These are phyloP conservation scores for Eulemur rubriventer DNA, from an alignment of 2,797 vertebrate species.

Conservation along the genomic window DNA sequence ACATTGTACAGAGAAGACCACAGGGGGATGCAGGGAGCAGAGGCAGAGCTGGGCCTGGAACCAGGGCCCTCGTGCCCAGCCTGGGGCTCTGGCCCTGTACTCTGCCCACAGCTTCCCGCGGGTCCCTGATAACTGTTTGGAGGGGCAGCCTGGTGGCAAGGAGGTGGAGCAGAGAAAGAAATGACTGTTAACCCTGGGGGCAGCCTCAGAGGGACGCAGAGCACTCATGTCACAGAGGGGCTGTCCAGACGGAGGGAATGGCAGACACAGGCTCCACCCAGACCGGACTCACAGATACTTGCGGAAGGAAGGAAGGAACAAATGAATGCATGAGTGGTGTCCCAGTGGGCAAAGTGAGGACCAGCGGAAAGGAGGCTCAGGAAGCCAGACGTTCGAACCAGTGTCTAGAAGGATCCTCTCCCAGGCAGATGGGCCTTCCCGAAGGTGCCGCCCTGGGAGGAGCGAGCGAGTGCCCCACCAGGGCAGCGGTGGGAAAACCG, in stretches of 20 bases:
- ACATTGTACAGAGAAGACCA: not conserved
- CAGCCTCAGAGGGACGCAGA: not conserved
- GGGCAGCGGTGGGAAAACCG: not conserved
- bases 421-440: not conserved
- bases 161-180: not conserved
- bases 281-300: not conserved
- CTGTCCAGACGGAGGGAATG: not conserved
- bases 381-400: not conserved
- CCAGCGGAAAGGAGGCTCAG: not conserved
- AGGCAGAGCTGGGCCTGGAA: not conserved
- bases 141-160: not conserved
- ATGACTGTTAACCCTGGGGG: accelerated
- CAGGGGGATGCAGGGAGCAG: not conserved
- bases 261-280: not conserved
- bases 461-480: not conserved
- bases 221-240: not conserved
- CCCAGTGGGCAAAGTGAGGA: not conserved
- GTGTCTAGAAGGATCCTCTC: not conserved
- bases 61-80: not conserved
- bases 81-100: not conserved
- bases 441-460: not conserved
- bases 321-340: not conserved
- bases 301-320: not conserved
- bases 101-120: not conserved
- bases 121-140: not conserved